Base-by-base conservation (phyloP, 2,797 vertebrate genomes). In the Allobates femoralis region DNA sequence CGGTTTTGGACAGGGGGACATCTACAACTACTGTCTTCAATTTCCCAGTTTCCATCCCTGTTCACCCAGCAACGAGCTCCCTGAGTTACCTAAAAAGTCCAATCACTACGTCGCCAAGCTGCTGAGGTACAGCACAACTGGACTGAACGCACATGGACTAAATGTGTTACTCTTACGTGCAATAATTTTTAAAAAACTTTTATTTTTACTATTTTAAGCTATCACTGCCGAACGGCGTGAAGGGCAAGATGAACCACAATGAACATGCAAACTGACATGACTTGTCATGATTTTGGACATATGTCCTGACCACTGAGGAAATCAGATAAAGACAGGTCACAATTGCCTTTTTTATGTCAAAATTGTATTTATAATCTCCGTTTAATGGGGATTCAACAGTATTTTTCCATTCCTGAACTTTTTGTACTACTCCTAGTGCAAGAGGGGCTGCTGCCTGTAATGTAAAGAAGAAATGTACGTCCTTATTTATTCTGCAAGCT, bases 21-120 rank as follows among this genome's bases (percentile, higher is more conserved):
- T 95, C 95, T 0, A 95, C 92, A 83, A 94, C 93, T 90, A 97
- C 97, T 0, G 98, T 99, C 81, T 99, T 99, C 89, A 99, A 98
- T 88, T 99, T 99, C 91, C 98, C 98, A 0, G 98, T 99, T 84
- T 98, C 98, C 91, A 98, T 99, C 92, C 97, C 98, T 0, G 97
- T 99, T 2, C 97, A 96, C 90, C 73, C 96, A 18, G 92, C 96
- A 0, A 94, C 95, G 85, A 94, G 93, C 69, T 96, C 97, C 66
- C 93, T 98, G 41, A 96, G 93, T 88, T 99, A 98, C 93, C 96
- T 99, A 67, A 96, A 98, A 93, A 99, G 97, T 89, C 98, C 98
- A 89, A 99, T 99, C 92, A 98, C 98, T 79, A 98, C 98, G 71
- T 99, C 97, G 21, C 98, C 98, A 0, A 98, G 97, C 94, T 99